Evolutionary conservation across 2,113 vertebrate genomes (phyloP).

Genomic region (Cyphomyrus discorhynchus): DNA sequence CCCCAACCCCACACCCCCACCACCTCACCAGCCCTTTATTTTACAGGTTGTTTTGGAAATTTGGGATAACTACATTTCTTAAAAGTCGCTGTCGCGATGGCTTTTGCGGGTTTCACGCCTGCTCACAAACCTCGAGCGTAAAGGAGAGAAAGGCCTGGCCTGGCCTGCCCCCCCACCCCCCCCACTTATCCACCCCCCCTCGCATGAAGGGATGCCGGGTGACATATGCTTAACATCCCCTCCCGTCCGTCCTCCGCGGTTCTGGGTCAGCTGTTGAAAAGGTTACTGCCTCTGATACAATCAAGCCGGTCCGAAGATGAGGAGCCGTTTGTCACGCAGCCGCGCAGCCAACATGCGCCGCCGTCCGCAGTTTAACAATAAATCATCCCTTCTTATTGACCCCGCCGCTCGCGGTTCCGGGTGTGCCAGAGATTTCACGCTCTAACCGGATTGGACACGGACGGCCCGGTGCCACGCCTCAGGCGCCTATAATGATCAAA

Average conservation of each 20-base stretch:
- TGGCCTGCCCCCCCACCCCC: not conserved
- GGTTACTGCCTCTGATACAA: constrained; percentile 86
- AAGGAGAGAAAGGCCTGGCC: constrained; percentile 6
- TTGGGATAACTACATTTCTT: constrained; percentile 33
- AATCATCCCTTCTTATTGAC: constrained; percentile 59
- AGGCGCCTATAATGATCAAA: not conserved
- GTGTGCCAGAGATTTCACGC: constrained; percentile 54
- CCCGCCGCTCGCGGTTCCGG: constrained; percentile 46
- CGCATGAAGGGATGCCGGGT: constrained; percentile 54
- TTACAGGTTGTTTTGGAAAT: constrained; percentile 51
- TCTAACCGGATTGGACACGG: constrained; percentile 58
- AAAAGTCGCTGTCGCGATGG: constrained; percentile 37
- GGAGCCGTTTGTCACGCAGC: constrained; percentile 76
- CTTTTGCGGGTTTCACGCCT: constrained; percentile 39
- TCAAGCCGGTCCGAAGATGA: constrained; percentile 78
- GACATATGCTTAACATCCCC: constrained; percentile 81
- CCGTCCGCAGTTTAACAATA: constrained; percentile 62
- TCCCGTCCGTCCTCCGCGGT: constrained; percentile 61
- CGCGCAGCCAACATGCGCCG: constrained; percentile 63
- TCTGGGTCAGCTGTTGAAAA: constrained; percentile 91
- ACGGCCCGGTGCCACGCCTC: constrained; percentile 30
- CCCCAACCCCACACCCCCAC: not conserved
- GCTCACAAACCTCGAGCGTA: constrained; percentile 23
- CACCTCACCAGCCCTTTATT: constrained; percentile 14
- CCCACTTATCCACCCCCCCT: not conserved